Base-by-base conservation (phyloP, 2,888 invertebrate species). In the Eristalis intricaria region DNA sequence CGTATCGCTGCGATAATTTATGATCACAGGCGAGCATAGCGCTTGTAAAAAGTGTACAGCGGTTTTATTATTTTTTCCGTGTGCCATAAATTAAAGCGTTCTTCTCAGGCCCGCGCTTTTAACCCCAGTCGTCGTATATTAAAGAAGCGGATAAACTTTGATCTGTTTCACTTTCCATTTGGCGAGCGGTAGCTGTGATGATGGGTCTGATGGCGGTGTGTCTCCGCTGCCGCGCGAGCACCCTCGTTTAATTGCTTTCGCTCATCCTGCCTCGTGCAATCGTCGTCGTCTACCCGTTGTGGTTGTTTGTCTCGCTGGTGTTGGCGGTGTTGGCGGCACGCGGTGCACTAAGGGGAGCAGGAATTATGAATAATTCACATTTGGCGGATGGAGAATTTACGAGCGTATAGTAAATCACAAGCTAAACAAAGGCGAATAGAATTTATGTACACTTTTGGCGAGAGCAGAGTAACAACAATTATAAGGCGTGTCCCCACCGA, bases 331-430 rank as follows among this genome's bases (percentile, higher is more conserved):
- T 32, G 19, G 19, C 50, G 50, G 50, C 50, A 50, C 50, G 70
- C 23, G 63, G 68, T 50, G 50, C 29, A 19, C 40, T 11, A n/a
- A 40, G 70, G 58, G 11, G 35, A 38, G 15, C n/a, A 60, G 22
- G 70, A 76, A 76, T 83, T 83, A 83, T 83, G 73, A 83, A 83
- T 83, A 83, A 83, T 83, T 83, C 83, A 71, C 82, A 82, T 82
- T 76, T 77, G 58, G 76, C 81, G 69, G 68, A 75, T 81, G 77
- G 76, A 70, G 81, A 82, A 82, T 82, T 82, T 82, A 82, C 70
- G 75, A 82, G 69, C 70, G 35, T 58, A 60, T 70, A 76, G 75
- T 82, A 76, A 82, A 82, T 82, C 81, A 82, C 76, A 76, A 82
- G 60, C 75, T 65, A 75, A 82, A 82, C 81, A 82, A 82, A 80